These are phyloP conservation scores for Oxyruncus cristatus DNA, from an alignment of 2,113 vertebrate species.

Conservation along the genomic window DNA sequence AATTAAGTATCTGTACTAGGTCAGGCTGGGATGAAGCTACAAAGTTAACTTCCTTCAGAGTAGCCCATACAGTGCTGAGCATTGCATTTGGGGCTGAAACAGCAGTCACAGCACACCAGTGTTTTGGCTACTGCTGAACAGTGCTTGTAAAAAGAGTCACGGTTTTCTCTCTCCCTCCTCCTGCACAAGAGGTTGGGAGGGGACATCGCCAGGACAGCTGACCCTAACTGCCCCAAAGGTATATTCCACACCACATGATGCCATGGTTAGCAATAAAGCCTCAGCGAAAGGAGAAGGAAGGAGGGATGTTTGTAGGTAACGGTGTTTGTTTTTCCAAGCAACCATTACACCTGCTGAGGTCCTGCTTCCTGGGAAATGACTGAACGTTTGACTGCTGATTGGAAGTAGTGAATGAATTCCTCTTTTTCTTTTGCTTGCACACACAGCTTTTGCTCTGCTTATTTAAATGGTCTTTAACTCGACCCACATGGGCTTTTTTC, in stretches of 20 bases:
- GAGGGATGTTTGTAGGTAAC: background rate
- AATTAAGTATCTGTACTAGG: background rate
- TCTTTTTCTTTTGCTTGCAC: background rate
- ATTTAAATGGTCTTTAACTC: background rate
- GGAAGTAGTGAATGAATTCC: background rate
- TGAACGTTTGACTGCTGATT: fast-evolving
- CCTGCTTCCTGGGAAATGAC: background rate
- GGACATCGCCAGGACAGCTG: background rate
- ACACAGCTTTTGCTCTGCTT: background rate
- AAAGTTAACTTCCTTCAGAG: background rate
- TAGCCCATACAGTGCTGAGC: background rate
- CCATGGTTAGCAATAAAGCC: background rate
- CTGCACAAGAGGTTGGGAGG: background rate
- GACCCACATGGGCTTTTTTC: background rate
- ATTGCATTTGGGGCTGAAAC: background rate
- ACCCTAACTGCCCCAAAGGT: background rate
- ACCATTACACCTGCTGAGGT: background rate
- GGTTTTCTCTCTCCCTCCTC: background rate
- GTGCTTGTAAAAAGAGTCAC: background rate
- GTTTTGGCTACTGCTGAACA: background rate
- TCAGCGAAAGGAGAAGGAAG: background rate
- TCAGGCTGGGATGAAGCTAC: background rate
- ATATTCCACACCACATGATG: background rate
- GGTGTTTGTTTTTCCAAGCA: background rate
- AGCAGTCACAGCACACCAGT: background rate